A percentile compares a stretch with the other conserved stretches of the same genome.
phyloP scores from a whole-genome alignment of 2,888 invertebrate species.

The Sthenelais limicola region DNA sequence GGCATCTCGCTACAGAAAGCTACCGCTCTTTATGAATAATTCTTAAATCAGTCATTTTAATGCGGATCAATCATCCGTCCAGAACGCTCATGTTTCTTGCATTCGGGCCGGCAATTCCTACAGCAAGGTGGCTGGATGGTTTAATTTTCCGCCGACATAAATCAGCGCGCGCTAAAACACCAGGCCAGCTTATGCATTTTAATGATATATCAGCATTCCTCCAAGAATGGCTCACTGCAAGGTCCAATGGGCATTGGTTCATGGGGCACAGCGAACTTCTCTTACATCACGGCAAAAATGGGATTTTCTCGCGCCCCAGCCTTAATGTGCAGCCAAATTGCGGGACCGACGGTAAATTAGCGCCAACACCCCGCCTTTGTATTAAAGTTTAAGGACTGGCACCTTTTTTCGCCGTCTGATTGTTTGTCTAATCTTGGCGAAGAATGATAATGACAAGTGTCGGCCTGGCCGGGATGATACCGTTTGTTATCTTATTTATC shows the following conservation, averaged over 20 bases:
- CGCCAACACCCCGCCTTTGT: conserved; percentile 1
- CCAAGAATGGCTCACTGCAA: conserved; percentile 10
- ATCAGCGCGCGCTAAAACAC: conserved; percentile 3
- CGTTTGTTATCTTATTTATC: neutral
- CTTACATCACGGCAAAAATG: conserved; percentile 15
- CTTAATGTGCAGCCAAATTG: conserved; percentile 28
- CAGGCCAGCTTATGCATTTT: conserved; percentile 22
- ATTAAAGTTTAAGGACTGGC: conserved; percentile 24
- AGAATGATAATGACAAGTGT: neutral
- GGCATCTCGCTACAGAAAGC: conserved; percentile 34
- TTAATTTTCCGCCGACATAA: conserved; percentile 33
- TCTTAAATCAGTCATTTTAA: conserved; percentile 40
- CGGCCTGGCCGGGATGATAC: neutral
- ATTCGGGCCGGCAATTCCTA: conserved; percentile 17
- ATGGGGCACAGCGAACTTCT: neutral
- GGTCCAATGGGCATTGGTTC: too few relatives aligned
- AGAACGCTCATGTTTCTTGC: conserved; percentile 37
- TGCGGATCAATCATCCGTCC: conserved; percentile 37
- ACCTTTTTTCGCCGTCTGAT: neutral
- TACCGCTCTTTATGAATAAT: conserved; percentile 33
- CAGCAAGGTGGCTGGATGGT: conserved; percentile 1
- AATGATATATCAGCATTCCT: conserved; percentile 34
- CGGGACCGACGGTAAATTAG: neutral
- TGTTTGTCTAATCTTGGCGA: neutral
- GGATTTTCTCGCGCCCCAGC: conserved; percentile 18